Evolutionary conservation across 2,888 invertebrate genomes (phyloP).

Genomic region (Orchesellides sinensis): DNA sequence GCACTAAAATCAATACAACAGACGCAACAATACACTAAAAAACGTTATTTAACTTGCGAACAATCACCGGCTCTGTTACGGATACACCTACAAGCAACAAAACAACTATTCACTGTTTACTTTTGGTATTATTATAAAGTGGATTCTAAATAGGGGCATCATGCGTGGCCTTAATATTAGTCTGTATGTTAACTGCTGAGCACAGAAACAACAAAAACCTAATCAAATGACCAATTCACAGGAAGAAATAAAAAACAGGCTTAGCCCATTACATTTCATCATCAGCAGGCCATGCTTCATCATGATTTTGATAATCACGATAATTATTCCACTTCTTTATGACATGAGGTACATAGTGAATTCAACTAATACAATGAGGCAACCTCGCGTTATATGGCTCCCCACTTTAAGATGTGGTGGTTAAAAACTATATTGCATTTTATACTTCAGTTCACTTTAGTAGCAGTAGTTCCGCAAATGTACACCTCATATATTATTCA

Average conservation of each 20-base stretch:
- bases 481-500: not conserved
- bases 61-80: conserved; percentile 4
- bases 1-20: not conserved
- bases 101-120: no score
- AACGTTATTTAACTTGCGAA: not conserved
- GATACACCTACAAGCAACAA: no score
- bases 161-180: conserved; percentile 44
- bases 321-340: conserved; percentile 15
- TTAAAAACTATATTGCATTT: no score
- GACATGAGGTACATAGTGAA: not conserved
- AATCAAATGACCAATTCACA: conserved; percentile 42
- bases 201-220: conserved; percentile 12
- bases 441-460: no score
- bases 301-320: conserved; percentile 28
- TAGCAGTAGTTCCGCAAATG: conserved; percentile 11
- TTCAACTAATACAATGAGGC: no score
- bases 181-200: not conserved
- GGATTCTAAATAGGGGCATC: conserved; percentile 6
- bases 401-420: no score
- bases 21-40: not conserved
- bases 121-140: no score
- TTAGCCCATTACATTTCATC: conserved; percentile 28
- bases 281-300: no score
- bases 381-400: no score
- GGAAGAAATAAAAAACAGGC: conserved; percentile 38